A percentile compares a stretch with the other conserved stretches of the same genome.
Conservation (phyloP, 2,113 vertebrate genomes). For the Dissostichus mawsoni region DNA sequence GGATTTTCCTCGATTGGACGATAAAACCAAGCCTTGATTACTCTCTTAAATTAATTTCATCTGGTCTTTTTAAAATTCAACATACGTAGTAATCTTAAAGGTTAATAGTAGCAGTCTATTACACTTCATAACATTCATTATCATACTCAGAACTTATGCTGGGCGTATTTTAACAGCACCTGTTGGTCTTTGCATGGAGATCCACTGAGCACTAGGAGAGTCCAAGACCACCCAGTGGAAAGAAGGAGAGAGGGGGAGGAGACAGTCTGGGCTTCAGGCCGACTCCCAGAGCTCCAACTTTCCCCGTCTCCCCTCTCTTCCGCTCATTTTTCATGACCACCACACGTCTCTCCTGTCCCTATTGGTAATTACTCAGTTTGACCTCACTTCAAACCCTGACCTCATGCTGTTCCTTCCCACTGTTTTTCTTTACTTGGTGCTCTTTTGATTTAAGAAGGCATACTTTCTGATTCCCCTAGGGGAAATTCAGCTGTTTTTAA, state of each 20-base stretch:
- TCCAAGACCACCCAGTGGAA: constrained; percentile 6
- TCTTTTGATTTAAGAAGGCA: too few relatives aligned
- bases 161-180: constrained; percentile 5
- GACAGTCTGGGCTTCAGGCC: neutral
- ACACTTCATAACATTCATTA: neutral
- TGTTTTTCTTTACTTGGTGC: neutral
- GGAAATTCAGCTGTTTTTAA: too few relatives aligned
- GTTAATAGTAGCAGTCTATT: neutral
- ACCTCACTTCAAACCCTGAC: constrained; percentile 8
- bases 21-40: neutral
- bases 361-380: neutral
- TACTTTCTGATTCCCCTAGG: too few relatives aligned
- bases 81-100: neutral
- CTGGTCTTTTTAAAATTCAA: neutral
- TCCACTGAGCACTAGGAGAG: neutral
- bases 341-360: neutral
- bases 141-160: neutral
- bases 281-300: constrained; percentile 1
- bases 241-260: neutral
- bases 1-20: neutral
- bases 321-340: constrained; percentile 1
- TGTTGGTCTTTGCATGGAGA: neutral
- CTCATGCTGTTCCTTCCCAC: neutral
- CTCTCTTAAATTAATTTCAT: neutral
- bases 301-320: neutral